Base-by-base conservation (phyloP, 2,113 vertebrate genomes). In the Microcebus griseorufus region DNA sequence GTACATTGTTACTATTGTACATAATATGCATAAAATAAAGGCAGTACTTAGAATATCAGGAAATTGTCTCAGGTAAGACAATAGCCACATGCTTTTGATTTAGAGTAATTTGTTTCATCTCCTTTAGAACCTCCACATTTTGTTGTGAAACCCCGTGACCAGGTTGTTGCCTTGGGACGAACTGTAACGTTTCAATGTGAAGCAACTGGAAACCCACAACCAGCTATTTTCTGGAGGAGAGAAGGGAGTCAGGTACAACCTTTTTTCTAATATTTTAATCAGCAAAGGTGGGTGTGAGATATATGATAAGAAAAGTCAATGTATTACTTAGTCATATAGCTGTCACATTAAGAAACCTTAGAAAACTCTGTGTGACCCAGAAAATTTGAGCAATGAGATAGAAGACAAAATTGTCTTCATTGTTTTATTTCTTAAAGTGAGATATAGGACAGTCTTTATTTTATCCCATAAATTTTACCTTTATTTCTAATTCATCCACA, bases 121-220 rank as follows among this genome's bases (percentile, higher is more conserved):
- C 45, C 97, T 97, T 88, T 98, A 99, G 99, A 99, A 88, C 99
- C 99, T 93, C 99, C 99, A 2, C 99, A 99, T 92, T 99, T 99
- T 98, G 99, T 99, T 94, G 99, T 99, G 79, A 99, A 99, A 96
- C 99, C 99, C 37, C 99, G 99, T 82, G 99, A 99, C 98, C 99
- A 99, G 98, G 99, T 99, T 93, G 99, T 99, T 95, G 99, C 99
- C 0, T 98, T 99, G 98, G 99, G 99, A 86, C 99, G 99, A 93
- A 99, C 99, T 0, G 99, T 99, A 96, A 99, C 99, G 84, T 99
- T 99, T 98, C 99, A 99, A 98, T 99, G 99, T 58, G 99, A 99
- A 97, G 99, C 99, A 65, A 99, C 99, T 1, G 99, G 99, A 93
- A 99, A 99, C 94, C 99, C 99, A 88, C 99, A 99, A 95, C 99